Evolutionary conservation across 2,888 invertebrate species (phyloP), one percentile per base, ranked within the genome.

Genomic region (Agrypnus murinus): DNA sequence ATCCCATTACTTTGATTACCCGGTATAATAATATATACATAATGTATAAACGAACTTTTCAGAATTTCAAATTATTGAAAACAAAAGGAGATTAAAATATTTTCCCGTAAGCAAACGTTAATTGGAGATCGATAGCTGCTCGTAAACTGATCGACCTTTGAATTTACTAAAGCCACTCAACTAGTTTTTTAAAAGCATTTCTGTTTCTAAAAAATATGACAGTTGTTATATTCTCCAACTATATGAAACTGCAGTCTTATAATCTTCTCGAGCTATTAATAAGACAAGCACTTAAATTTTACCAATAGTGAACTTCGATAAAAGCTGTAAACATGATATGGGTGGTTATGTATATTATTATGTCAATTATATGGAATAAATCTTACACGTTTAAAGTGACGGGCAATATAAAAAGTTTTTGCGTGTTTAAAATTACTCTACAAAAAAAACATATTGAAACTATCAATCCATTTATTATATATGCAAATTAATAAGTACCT

Each of bases 211-310:
- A 40, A 40, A 40, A 40, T 10, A 10, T 40, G 40, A 40, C 40
- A 40, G 40, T 40, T 40, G 40, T 12, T 4, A 40, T 40, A 3
- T 40, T n/a, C 12, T 40, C 7, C 40, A 7, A n/a, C 40, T 40
- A 12, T 40, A 10, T 12, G 2, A 12, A 10, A 12, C 40, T 12
- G 40, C 40, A n/a, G 12, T 40, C 40, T 40, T 12, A n/a, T 40
- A n/a, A 40, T 12, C 40, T 40, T 10, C 7, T 40, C 40, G 40
- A 3, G 40, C 12, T 40, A 40, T 40, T 40, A 40, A 40, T 7
- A 40, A 40, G 40, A 40, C 7, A 48, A 48, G 8, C 48, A 48
- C 48, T 48, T 48, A 48, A 25, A 48, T 31, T 48, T 48, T 15
- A 46, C 12, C 46, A 12, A 6, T 15, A 12, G 46, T 7, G 15